These are phyloP conservation scores for Papilio helenus DNA, from an alignment of 1,140 invertebrate species.

Conservation along the genomic window DNA sequence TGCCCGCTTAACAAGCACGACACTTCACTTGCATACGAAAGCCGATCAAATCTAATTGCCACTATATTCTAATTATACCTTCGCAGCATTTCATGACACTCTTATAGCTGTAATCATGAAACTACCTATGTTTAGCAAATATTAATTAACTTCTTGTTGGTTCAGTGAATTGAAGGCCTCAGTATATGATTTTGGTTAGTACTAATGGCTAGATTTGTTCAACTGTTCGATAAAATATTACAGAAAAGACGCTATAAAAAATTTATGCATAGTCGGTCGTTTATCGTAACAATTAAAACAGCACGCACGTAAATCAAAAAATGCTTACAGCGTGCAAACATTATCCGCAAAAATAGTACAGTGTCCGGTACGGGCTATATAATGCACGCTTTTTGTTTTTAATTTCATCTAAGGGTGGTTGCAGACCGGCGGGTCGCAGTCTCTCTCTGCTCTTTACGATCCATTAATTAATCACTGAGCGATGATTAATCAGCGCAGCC, in stretches of 20 bases:
- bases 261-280: slow-evolving; percentile 5
- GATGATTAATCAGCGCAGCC: slow-evolving; percentile 74
- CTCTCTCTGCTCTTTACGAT: slow-evolving; percentile 50
- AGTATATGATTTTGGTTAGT: background rate
- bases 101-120: background rate
- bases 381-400: slow-evolving; percentile 52
- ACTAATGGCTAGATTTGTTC: background rate
- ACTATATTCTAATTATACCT: slow-evolving; percentile 30
- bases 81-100: background rate
- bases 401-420: slow-evolving; percentile 59
- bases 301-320: slow-evolving; percentile 1
- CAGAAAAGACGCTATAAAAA: background rate
- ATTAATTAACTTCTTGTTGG: background rate
- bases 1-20: slow-evolving; percentile 56
- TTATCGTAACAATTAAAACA: slow-evolving; percentile 28
- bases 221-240: background rate
- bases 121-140: background rate
- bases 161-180: background rate
- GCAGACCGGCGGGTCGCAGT: slow-evolving; percentile 54
- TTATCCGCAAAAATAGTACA: slow-evolving; percentile 27
- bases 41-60: slow-evolving; percentile 49
- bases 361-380: background rate
- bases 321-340: background rate
- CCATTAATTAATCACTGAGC: slow-evolving; percentile 66
- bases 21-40: slow-evolving; percentile 55